Evolutionary conservation across 2,888 invertebrate genomes (phyloP), one percentile per base, ranked within the genome.

Genomic region (Leptinotarsa rubiginosa): DNA sequence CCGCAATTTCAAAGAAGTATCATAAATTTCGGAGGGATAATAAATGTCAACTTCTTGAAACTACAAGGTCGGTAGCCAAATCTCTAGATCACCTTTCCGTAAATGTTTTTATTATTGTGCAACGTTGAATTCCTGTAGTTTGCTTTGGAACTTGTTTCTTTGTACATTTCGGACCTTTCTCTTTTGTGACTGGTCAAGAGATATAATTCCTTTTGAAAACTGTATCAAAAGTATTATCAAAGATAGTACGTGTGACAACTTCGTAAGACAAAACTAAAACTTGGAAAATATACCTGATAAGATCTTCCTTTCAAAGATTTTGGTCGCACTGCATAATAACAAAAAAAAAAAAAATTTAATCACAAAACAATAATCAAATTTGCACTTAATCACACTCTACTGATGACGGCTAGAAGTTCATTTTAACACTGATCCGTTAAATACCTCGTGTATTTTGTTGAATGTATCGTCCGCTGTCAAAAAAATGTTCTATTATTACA

Each of bases 21-120:
- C 78, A 81, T 83, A 83, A 83, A 83, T 83, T 78, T 52, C 65
- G 20, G 62, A 41, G 68, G 69, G 52, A 72, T 67, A 77, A 81
- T 79, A 79, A 80, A 79, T 74, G 81, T 81, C 81, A 78, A 74
- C 75, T 73, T 77, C 74, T 73, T 74, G 74, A 75, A 65, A 69
- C 50, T 69, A 49, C 75, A 75, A 78, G 77, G 79, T 70, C 79
- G 76, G 70, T 68, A 66, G 73, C 59, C 70, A 65, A 74, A 77
- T 73, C 47, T 47, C 69, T 76, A 73, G 68, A 75, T 74, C 76
- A 80, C 79, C 78, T 80, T 80, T 79, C 73, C 69, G 66, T 31
- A 69, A 79, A 75, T 72, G 72, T 69, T 74, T 71, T 68, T 52
- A 68, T 69, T 75, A 75, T 75, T 75, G 77, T 76, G 69, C 70